Percentiles rank a stretch among this genome's conserved stretches.
These are phyloP conservation scores for Blomia tropicalis DNA, from an alignment of 2,888 invertebrate genomes.

Conservation along the genomic window DNA sequence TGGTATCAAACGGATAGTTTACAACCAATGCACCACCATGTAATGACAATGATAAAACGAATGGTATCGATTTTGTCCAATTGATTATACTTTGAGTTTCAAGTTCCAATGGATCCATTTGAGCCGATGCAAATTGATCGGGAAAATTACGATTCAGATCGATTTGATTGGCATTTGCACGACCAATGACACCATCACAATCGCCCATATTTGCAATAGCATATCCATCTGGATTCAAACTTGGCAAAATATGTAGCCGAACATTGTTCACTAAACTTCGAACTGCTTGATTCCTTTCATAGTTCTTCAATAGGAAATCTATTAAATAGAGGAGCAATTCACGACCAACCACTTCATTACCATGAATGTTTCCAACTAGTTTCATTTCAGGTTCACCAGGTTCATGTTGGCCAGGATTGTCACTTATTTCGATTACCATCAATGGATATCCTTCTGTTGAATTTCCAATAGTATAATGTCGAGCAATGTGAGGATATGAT, in stretches of 20 bases:
- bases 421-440: slow-evolving; percentile 61
- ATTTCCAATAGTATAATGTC: slow-evolving; percentile 62
- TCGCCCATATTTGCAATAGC: slow-evolving; percentile 49
- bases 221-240: slow-evolving; percentile 43
- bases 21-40: slow-evolving; percentile 42
- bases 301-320: slow-evolving; percentile 40
- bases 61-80: slow-evolving; percentile 34
- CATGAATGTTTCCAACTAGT: slow-evolving; percentile 93
- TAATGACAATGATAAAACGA: slow-evolving; percentile 38
- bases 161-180: slow-evolving; percentile 59
- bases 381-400: slow-evolving; percentile 78
- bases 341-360: slow-evolving; percentile 46
- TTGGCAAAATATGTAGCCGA: slow-evolving; percentile 42
- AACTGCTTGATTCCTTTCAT: slow-evolving; percentile 36
- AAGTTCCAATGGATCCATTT: slow-evolving; percentile 31
- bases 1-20: slow-evolving; percentile 41
- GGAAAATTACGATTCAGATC: slow-evolving; percentile 87
- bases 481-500: slow-evolving; percentile 55
- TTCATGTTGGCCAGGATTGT: slow-evolving; percentile 36
- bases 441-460: slow-evolving; percentile 68
- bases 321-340: slow-evolving; percentile 37
- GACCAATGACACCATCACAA: slow-evolving; percentile 56
- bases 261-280: slow-evolving; percentile 38
- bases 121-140: neutral
- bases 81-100: slow-evolving; percentile 36